These are phyloP conservation scores for Sorex maritimensis DNA, from an alignment of 2,797 vertebrate species.

Conservation along the genomic window DNA sequence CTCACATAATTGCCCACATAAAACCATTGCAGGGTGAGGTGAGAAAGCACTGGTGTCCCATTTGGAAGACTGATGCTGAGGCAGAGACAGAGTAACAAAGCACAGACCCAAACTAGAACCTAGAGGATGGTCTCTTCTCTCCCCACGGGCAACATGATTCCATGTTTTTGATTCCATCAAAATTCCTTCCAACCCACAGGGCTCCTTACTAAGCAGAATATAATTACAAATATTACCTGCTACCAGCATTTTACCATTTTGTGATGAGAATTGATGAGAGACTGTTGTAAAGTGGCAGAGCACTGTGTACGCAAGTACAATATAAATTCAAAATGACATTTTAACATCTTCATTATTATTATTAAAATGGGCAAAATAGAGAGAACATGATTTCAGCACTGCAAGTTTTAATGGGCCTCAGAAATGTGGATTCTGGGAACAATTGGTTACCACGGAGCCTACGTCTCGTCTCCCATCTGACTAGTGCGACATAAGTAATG, in stretches of 20 bases:
- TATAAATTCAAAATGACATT: conserved; percentile 68
- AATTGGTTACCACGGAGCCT: not conserved
- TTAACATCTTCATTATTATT: conserved; percentile 71
- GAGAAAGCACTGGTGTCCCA: too few species aligned
- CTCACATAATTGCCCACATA: not conserved
- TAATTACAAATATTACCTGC: conserved; percentile 64
- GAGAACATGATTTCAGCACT: not conserved
- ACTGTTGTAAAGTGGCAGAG: conserved; percentile 29
- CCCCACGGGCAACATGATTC: not conserved
- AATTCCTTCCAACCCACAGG: conserved; percentile 11
- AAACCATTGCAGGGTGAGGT: not conserved
- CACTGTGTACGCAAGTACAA: not conserved
- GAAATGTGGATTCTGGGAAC: conserved; percentile 68
- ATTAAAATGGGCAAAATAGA: conserved; percentile 72
- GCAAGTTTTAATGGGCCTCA: conserved; percentile 42
- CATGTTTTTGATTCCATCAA: too few species aligned
- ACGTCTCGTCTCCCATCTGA: conserved; percentile 45
- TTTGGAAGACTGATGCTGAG: conserved; percentile 3
- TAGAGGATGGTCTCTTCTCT: not conserved
- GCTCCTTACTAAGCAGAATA: conserved; percentile 42
- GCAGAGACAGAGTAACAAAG: not conserved
- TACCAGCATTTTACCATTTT: not conserved
- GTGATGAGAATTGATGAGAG: conserved; percentile 59
- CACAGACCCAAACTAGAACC: not conserved
- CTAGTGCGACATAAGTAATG: not conserved